These are phyloP conservation scores for Pterocles burchelli DNA, from an alignment of 2,113 vertebrate species.

Conservation along the genomic window DNA sequence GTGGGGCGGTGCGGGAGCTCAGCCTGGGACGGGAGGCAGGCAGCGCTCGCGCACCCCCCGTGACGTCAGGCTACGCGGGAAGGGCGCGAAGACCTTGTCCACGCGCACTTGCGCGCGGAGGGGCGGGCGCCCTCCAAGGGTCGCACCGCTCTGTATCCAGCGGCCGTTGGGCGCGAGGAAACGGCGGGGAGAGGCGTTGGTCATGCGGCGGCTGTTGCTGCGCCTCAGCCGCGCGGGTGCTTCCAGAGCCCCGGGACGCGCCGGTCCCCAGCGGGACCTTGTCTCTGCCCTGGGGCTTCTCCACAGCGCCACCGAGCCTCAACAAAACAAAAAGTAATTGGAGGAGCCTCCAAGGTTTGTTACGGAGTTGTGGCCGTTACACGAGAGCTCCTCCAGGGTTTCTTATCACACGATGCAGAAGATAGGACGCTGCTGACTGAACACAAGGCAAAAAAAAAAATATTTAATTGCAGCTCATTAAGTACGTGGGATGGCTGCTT, in stretches of 20 bases:
- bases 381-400: accelerated
- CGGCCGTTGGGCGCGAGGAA: no score
- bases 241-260: background rate
- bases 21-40: background rate
- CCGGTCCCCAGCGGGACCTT: background rate
- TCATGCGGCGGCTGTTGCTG: background rate
- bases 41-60: background rate
- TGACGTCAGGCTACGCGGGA: background rate
- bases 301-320: background rate
- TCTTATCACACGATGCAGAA: accelerated
- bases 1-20: background rate
- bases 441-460: background rate
- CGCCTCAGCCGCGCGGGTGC: background rate
- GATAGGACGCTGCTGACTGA: accelerated
- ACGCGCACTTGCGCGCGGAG: slow-evolving; percentile 5
- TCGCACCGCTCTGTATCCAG: no score
- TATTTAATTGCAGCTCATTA: background rate
- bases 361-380: accelerated
- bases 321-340: background rate
- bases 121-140: background rate
- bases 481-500: background rate
- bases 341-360: background rate
- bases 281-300: background rate
- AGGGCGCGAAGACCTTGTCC: background rate
- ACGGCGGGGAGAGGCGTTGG: accelerated